Evolutionary conservation across 53 echinoderm and acorn worm species (phyloP).

Genomic region (Zoroaster sp.): DNA sequence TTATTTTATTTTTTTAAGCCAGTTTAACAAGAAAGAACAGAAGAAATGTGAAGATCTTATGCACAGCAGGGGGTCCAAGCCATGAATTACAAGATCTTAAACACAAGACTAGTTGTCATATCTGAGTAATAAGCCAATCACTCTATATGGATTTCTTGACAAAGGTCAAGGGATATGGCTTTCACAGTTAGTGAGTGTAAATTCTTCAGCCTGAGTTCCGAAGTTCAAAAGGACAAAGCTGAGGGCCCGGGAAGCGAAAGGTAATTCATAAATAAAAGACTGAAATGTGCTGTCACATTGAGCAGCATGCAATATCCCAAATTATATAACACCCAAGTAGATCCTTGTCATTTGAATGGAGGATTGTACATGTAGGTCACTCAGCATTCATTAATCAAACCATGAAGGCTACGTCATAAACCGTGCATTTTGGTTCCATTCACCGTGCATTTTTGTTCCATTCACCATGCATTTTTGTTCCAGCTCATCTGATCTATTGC

Average conservation of each 20-base stretch:
- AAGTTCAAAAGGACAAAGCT: background rate
- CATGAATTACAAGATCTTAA: background rate
- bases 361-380: too few relatives aligned
- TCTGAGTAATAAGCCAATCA: background rate
- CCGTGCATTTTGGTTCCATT: too few relatives aligned
- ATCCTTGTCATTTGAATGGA: too few relatives aligned
- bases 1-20: too few relatives aligned
- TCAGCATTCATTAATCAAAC: too few relatives aligned
- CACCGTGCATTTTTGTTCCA: too few relatives aligned
- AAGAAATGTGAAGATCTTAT: background rate
- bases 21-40: too few relatives aligned
- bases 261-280: background rate
- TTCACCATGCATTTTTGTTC: too few relatives aligned
- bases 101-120: background rate
- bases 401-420: too few relatives aligned
- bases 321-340: too few relatives aligned
- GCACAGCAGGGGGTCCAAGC: conserved; percentile 4
- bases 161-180: background rate
- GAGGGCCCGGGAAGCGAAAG: background rate
- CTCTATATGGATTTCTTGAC: background rate
- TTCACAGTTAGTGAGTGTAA: background rate
- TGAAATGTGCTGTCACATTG: background rate
- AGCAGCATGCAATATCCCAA: too few relatives aligned
- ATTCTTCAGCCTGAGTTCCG: background rate
- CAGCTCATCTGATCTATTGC: too few relatives aligned